Percentiles rank a stretch among this genome's conserved stretches.
Conservation (phyloP, 1,140 invertebrate species). For the Belonocnema kinseyi region DNA sequence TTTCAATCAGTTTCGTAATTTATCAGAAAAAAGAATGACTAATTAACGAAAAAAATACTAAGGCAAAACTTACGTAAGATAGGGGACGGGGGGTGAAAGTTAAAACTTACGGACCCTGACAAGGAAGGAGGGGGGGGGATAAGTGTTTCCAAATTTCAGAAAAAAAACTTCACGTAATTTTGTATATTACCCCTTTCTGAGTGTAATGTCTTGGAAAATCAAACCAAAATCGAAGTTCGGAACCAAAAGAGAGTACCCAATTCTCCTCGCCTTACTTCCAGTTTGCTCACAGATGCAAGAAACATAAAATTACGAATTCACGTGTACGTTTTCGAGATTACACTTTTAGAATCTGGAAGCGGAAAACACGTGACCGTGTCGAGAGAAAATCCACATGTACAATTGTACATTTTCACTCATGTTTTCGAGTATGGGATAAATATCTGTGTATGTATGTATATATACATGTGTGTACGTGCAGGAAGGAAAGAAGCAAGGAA, state of each 20-base stretch:
- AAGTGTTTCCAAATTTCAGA: too few relatives aligned
- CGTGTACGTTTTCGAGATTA: conserved; percentile 20
- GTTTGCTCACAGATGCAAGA: conserved; percentile 4
- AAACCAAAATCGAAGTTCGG: conserved; percentile 9
- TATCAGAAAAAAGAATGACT: too few relatives aligned
- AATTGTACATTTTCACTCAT: background rate
- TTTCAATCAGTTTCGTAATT: too few relatives aligned
- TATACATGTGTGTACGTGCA: background rate
- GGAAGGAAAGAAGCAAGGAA: background rate
- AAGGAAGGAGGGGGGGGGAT: too few relatives aligned
- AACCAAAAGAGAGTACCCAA: conserved; percentile 3
- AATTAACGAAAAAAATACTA: too few relatives aligned
- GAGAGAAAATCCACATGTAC: conserved; percentile 35
- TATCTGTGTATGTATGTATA: background rate
- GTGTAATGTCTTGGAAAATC: background rate
- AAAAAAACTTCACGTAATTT: too few relatives aligned
- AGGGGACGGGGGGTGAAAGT: too few relatives aligned
- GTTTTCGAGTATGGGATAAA: background rate
- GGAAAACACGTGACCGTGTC: conserved; percentile 31
- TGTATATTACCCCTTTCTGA: background rate
- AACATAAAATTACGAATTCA: conserved; percentile 22
- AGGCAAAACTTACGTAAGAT: too few relatives aligned
- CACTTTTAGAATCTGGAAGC: conserved; percentile 17
- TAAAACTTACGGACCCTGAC: too few relatives aligned
- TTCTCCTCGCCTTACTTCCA: background rate